These are phyloP conservation scores for Seriola quinqueradiata DNA, from an alignment of 2,113 vertebrate species.

Conservation along the genomic window DNA sequence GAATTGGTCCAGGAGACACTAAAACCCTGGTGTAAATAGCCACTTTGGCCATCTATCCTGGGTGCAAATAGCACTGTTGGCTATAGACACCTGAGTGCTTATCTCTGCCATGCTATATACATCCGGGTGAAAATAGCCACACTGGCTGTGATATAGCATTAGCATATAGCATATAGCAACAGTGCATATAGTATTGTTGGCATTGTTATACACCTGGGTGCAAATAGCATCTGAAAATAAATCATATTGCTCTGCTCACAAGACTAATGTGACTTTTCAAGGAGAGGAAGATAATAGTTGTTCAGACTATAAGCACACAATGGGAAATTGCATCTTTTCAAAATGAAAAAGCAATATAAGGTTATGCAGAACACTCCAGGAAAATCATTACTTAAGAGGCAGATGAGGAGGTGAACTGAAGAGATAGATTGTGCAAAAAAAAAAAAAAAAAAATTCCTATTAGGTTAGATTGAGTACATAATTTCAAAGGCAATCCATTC, in stretches of 20 bases:
- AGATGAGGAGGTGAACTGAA: neutral
- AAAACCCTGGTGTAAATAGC: too few species aligned
- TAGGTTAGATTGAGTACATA: neutral
- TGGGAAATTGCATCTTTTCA: conserved; percentile 39
- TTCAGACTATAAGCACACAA: conserved; percentile 11
- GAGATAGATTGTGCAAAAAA: neutral
- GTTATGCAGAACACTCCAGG: neutral
- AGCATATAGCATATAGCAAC: too few species aligned
- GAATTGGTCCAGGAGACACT: too few species aligned
- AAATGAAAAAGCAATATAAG: conserved; percentile 41
- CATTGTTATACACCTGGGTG: too few species aligned
- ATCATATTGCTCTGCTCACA: conserved; percentile 26
- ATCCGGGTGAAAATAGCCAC: too few species aligned
- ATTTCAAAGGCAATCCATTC: neutral
- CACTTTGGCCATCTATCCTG: too few species aligned
- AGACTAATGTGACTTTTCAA: conserved; percentile 29
- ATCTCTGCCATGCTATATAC: too few species aligned
- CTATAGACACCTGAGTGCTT: too few species aligned
- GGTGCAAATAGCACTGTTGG: too few species aligned
- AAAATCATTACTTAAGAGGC: conserved; percentile 5
- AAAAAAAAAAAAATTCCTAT: neutral
- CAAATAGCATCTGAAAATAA: neutral
- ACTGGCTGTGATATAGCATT: too few species aligned
- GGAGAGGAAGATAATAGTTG: conserved; percentile 40
- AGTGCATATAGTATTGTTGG: too few species aligned